A percentile compares a stretch with the other conserved stretches of the same genome.
Conservation (phyloP, 1,140 invertebrate genomes). For the Drosophila bocki region DNA sequence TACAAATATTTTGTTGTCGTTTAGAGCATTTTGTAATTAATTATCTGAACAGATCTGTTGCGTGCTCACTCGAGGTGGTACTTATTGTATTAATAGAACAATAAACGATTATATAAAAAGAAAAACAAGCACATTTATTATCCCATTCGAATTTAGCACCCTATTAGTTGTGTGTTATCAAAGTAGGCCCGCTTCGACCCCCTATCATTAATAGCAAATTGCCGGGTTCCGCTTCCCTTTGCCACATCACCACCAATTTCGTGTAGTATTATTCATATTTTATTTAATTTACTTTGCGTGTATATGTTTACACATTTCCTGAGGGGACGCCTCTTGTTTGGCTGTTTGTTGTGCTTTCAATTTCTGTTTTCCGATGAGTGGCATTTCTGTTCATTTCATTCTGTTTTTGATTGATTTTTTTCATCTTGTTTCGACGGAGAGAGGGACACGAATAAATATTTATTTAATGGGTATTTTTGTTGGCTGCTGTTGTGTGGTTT, state of each 20-base stretch:
- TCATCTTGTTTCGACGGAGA: not conserved
- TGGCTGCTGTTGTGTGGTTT: slow-evolving; percentile 5
- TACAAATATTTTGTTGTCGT: not conserved
- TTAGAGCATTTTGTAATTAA: slow-evolving; percentile 10
- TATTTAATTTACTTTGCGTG: slow-evolving; percentile 40
- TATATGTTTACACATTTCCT: slow-evolving; percentile 31
- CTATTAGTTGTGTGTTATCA: slow-evolving; percentile 4
- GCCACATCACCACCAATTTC: slow-evolving; percentile 5
- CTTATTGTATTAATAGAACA: not conserved
- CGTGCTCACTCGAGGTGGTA: slow-evolving; percentile 6
- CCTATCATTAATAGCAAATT: slow-evolving; percentile 14
- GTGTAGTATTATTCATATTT: slow-evolving; percentile 33
- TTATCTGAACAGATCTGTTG: slow-evolving; percentile 24
- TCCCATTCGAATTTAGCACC: not conserved
- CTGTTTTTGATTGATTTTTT: slow-evolving; percentile 45
- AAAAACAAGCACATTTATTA: not conserved
- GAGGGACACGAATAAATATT: slow-evolving; percentile 13
- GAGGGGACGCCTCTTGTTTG: slow-evolving; percentile 27
- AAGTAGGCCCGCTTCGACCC: not conserved
- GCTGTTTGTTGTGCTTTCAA: slow-evolving; percentile 17
- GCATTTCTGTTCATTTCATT: slow-evolving; percentile 25
- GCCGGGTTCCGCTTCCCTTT: slow-evolving; percentile 8
- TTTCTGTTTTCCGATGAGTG: slow-evolving; percentile 16
- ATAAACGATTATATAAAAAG: not conserved
- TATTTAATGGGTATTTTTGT: slow-evolving; percentile 2